phyloP scores from a whole-genome alignment of 2,797 vertebrate species.

The Naso thynnoides region DNA sequence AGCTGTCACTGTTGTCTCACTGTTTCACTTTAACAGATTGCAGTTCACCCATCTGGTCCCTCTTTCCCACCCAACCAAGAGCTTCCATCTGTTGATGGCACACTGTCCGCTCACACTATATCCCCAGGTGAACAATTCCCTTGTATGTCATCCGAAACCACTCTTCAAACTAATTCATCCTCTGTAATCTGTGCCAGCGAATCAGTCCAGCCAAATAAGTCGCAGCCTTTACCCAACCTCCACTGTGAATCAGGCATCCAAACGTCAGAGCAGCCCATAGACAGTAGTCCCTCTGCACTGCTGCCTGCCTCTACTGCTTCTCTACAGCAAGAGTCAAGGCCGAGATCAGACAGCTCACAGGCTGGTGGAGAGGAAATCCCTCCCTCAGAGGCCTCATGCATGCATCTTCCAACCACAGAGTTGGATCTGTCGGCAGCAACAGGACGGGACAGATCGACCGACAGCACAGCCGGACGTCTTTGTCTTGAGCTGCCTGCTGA shows the following conservation, averaged over 20 bases:
- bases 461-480: constrained; percentile 24
- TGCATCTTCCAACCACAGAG: constrained; percentile 35
- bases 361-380: constrained; percentile 46
- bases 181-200: constrained; percentile 56
- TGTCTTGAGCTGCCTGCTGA: constrained; percentile 30
- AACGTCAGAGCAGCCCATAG: constrained; percentile 48
- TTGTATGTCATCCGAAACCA: constrained; percentile 57
- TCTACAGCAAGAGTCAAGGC: constrained; percentile 35
- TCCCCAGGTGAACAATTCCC: constrained; percentile 65
- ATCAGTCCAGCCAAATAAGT: constrained; percentile 53
- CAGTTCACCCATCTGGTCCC: constrained; percentile 59
- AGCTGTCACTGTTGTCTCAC: constrained; percentile 60
- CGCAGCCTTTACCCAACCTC: constrained; percentile 55
- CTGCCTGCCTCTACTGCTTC: constrained; percentile 24
- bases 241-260: constrained; percentile 59
- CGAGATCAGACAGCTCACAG: constrained; percentile 51
- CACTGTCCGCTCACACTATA: constrained; percentile 53
- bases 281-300: constrained; percentile 25
- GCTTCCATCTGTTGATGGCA: constrained; percentile 60
- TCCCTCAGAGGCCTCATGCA: constrained; percentile 35
- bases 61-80: constrained; percentile 63
- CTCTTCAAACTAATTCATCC: constrained; percentile 51
- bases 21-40: constrained; percentile 74
- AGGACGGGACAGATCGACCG: constrained; percentile 39
- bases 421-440: constrained; percentile 33